These are phyloP conservation scores for Antigone vipio DNA, from an alignment of 2,113 vertebrate genomes.

Conservation along the genomic window DNA sequence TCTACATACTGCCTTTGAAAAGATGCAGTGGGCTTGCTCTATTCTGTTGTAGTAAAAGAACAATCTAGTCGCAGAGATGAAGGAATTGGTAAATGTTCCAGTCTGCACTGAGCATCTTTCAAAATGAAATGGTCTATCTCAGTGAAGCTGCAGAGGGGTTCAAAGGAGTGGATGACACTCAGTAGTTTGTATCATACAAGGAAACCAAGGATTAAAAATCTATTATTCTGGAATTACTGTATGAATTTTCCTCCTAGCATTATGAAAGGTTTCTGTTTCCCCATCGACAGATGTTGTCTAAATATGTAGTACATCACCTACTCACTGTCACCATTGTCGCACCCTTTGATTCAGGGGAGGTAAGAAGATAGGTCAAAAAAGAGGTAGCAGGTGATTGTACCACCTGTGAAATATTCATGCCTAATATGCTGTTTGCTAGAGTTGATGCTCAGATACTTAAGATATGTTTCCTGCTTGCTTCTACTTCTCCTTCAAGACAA, in stretches of 20 bases:
- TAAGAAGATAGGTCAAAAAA: background rate
- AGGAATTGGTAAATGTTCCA: background rate
- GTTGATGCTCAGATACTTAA: background rate
- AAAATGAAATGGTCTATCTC: background rate
- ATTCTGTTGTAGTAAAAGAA: background rate
- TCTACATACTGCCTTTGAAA: background rate
- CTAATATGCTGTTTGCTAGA: background rate
- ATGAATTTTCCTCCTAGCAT: background rate
- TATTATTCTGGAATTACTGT: constrained; percentile 17
- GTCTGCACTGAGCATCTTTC: background rate
- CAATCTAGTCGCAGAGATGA: background rate
- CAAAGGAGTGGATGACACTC: background rate
- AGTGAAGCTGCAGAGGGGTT: background rate
- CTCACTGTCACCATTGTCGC: background rate
- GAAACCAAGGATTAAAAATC: constrained; percentile 41
- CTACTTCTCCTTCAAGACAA: background rate
- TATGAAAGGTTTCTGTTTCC: constrained; percentile 14
- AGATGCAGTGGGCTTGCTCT: background rate
- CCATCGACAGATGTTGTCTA: background rate
- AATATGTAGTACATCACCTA: background rate
- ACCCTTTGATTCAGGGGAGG: background rate
- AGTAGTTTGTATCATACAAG: background rate
- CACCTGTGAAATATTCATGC: background rate
- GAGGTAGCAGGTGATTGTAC: background rate
- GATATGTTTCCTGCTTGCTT: background rate